These are phyloP conservation scores for Ctenopoma kingsleyae DNA, from an alignment of 2,797 vertebrate genomes.

Conservation along the genomic window DNA sequence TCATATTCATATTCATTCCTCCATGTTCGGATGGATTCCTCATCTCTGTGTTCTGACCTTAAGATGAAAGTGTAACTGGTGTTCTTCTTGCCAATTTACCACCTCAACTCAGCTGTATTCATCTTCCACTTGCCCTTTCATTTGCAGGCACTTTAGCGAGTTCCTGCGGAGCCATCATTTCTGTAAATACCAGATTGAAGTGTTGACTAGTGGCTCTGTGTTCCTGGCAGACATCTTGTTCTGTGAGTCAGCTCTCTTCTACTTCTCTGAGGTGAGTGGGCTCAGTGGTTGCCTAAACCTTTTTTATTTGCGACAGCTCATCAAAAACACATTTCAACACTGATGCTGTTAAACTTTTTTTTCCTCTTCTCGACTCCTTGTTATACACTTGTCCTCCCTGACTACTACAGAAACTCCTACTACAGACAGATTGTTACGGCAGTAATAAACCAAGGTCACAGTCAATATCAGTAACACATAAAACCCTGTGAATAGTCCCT, in stretches of 20 bases:
- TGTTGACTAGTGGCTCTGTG: slow-evolving; percentile 98
- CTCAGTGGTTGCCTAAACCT: background rate
- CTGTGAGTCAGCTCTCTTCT: slow-evolving; percentile 98
- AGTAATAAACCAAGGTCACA: slow-evolving; percentile 6
- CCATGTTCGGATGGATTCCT: background rate
- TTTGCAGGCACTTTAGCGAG: slow-evolving; percentile 95
- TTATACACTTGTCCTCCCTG: background rate
- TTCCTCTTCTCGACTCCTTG: background rate
- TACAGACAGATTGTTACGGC: background rate
- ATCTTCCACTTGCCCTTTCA: slow-evolving; percentile 52
- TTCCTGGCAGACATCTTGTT: slow-evolving; percentile 98
- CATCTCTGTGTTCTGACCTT: background rate
- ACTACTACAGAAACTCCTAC: background rate
- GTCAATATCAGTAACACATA: background rate
- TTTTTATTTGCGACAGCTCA: background rate
- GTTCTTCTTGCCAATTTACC: slow-evolving; percentile 22
- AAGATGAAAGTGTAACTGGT: slow-evolving; percentile 5
- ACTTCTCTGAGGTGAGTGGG: slow-evolving; percentile 96
- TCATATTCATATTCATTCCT: slow-evolving; percentile 17
- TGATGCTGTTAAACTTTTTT: background rate
- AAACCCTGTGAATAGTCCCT: background rate
- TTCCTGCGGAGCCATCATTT: slow-evolving; percentile 98
- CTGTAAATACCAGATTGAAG: slow-evolving; percentile 99
- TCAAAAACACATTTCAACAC: slow-evolving; percentile 7
- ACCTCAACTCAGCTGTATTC: slow-evolving; percentile 8